Conservation (phyloP, 2,797 vertebrate species). For the Australoheros facetus region DNA sequence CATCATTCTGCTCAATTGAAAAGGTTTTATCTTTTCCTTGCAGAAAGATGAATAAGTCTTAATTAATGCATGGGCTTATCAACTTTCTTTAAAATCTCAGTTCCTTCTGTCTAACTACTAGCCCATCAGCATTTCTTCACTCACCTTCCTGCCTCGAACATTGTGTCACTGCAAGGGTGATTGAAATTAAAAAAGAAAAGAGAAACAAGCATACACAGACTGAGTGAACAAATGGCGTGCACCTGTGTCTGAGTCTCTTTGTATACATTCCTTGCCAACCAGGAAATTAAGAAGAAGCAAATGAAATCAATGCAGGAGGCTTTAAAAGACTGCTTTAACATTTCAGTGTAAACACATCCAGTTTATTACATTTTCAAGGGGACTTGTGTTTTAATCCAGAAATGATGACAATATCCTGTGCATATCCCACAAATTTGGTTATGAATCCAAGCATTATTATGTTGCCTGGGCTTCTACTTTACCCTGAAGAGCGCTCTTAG, state of each 20-base stretch:
- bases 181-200: background rate
- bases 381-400: conserved; percentile 29
- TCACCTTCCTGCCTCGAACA: background rate
- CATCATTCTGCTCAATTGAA: conserved; percentile 17
- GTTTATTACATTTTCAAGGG: conserved; percentile 25
- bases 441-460: conserved; percentile 33
- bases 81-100: conserved; percentile 19
- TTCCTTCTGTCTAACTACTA: conserved; percentile 1
- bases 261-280: background rate
- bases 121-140: conserved; percentile 9
- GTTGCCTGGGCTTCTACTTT: background rate
- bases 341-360: conserved; percentile 22
- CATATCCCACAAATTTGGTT: conserved; percentile 18
- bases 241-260: conserved; percentile 6
- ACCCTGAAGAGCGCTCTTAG: background rate
- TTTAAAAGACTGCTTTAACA: conserved; percentile 12
- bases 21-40: conserved; percentile 41
- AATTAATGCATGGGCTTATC: conserved; percentile 41
- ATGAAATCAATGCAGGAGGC: background rate
- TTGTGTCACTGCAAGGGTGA: background rate
- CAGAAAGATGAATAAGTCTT: conserved; percentile 29
- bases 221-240: conserved; percentile 1
- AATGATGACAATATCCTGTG: conserved; percentile 50
- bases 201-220: background rate
- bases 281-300: background rate